A percentile compares a stretch with the other conserved stretches of the same genome.
phyloP scores from a whole-genome alignment of 2,113 vertebrate genomes.

The Antechinus flavipes region DNA sequence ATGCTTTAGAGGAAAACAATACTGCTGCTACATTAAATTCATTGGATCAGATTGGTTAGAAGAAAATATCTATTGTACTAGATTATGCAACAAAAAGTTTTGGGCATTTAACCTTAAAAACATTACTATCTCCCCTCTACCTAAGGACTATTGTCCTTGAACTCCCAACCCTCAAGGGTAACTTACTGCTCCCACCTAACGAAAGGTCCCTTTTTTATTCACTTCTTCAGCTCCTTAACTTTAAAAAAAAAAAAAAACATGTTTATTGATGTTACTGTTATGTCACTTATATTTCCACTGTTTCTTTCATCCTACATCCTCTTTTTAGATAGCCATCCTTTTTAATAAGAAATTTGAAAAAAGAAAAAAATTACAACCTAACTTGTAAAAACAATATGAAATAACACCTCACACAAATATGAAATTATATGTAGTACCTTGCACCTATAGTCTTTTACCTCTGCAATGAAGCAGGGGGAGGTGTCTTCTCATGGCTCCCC shows the following conservation, averaged over 20 bases:
- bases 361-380: background rate
- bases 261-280: background rate
- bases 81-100: background rate
- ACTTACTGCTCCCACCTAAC: background rate
- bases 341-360: background rate
- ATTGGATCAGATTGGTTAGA: background rate
- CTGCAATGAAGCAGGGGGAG: background rate
- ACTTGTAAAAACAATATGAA: background rate
- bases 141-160: background rate
- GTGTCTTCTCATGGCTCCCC: too few species aligned
- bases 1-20: background rate
- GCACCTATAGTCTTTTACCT: background rate
- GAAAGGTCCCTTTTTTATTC: background rate
- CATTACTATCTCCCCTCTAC: background rate
- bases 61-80: background rate
- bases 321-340: background rate
- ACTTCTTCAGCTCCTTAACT: background rate
- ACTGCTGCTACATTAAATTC: background rate
- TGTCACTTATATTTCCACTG: background rate
- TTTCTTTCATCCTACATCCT: background rate
- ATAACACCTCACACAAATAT: background rate
- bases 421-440: background rate
- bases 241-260: background rate
- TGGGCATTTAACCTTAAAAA: background rate
- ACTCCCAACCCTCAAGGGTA: background rate